These are phyloP conservation scores for Gymnarchus niloticus DNA, from an alignment of 2,113 vertebrate genomes.

Conservation along the genomic window DNA sequence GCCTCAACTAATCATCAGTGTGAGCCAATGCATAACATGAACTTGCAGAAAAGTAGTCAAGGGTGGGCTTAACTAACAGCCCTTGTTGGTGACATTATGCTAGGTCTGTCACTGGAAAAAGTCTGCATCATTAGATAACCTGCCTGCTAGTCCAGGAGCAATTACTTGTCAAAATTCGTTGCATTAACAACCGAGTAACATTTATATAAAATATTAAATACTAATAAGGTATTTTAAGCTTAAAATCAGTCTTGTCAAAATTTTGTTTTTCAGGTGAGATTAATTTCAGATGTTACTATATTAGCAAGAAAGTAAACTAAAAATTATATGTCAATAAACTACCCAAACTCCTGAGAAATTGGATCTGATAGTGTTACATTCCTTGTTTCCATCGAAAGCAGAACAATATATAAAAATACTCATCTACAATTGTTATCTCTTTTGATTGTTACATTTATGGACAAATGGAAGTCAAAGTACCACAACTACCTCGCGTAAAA, in stretches of 20 bases:
- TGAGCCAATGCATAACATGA: background rate
- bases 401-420: no score
- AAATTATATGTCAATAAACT: background rate
- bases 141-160: background rate
- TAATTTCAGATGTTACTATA: background rate
- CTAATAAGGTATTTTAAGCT: background rate
- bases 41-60: background rate
- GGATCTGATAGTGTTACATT: background rate
- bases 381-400: no score
- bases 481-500: no score
- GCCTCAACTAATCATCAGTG: background rate
- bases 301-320: background rate
- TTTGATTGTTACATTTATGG: no score
- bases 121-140: background rate
- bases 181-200: background rate
- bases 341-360: background rate
- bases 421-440: no score
- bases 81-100: background rate
- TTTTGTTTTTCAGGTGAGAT: background rate
- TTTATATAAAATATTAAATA: background rate
- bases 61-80: background rate
- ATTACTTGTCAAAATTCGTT: background rate
- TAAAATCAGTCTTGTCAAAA: background rate
- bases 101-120: slow-evolving; percentile 5
- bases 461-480: no score